Evolutionary conservation across 2,113 vertebrate genomes (phyloP), one percentile per base, ranked within the genome.

Genomic region (Neomonachus schauinslandi): DNA sequence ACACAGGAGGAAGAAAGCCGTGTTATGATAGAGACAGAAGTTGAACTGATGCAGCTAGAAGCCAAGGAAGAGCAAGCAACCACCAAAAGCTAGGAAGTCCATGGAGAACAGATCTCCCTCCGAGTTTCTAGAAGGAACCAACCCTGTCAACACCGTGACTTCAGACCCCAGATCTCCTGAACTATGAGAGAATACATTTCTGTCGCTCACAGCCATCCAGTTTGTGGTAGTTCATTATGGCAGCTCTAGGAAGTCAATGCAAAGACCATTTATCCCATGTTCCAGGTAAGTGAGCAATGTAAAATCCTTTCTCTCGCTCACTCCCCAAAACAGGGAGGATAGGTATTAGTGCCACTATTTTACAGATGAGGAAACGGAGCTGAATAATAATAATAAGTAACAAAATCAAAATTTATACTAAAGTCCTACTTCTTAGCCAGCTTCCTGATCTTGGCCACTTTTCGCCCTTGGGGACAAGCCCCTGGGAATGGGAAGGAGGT

Each of bases 321-420:
- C 21, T 95, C 36, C 57, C 74, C n/a, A 89, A 39, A 81, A 36
- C 16, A 8, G 46, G 46, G 46, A 46, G 46, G 33, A 24, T 49
- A 28, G 53, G 33, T 61, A 90, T 83, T 83, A 79, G 49, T 69
- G 18, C 13, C 36, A 69, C 81, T 13, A 84, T 55, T 76, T 96
- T 89, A 74, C 71, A 95, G 90, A 93, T 71, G 26, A 89, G 74
- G 19, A 83, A 82, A 59, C 83, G 10, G 19, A 96, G 21, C 69
- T 87, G 33, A 87, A 77, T 49, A 77, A 77, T 49, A 77, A 77
- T 31, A 49, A 71, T 74, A 80, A 84, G 24, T 76, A 31, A 51
- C 46, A 85, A 46, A 88, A 65, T 2, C 61, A 61, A 36, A 46
- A 22, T 42, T 72, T 39, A 92, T 2, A 21, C 12, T 18, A 28